Evolutionary conservation across 1,140 invertebrate species (phyloP).

Genomic region (Harpegnathos saltator): DNA sequence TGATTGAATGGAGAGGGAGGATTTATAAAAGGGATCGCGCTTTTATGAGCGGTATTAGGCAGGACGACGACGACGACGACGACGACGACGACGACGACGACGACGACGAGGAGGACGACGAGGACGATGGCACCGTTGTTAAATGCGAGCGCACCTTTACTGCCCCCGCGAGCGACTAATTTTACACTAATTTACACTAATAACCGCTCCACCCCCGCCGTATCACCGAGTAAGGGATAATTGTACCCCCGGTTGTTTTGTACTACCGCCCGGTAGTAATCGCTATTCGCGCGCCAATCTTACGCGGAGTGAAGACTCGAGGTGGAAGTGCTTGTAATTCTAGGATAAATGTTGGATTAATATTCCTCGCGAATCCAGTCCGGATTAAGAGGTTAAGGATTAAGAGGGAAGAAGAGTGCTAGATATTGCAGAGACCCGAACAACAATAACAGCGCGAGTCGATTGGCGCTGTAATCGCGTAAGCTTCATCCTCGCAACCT

Average conservation of each 20-base stretch:
- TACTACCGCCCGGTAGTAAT: background rate
- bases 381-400: too few relatives aligned
- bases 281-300: background rate
- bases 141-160: too few relatives aligned
- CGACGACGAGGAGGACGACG: background rate
- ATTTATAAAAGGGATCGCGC: constrained; percentile 81
- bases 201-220: background rate
- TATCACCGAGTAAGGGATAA: constrained; percentile 16
- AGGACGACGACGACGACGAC: constrained; percentile 53
- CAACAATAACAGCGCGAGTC: too few relatives aligned
- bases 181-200: constrained; percentile 63
- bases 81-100: background rate
- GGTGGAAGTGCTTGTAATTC: background rate
- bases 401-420: too few relatives aligned
- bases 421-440: too few relatives aligned
- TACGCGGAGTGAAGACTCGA: background rate
- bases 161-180: constrained; percentile 42
- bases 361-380: too few relatives aligned
- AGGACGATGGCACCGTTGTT: too few relatives aligned
- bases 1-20: constrained; percentile 76
- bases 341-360: background rate
- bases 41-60: constrained; percentile 80
- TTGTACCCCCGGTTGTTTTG: too few relatives aligned
- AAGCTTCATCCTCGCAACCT: too few relatives aligned
- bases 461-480: too few relatives aligned